Evolutionary conservation across 2,113 vertebrate species (phyloP).

Genomic region (Telmatochromis sp.): DNA sequence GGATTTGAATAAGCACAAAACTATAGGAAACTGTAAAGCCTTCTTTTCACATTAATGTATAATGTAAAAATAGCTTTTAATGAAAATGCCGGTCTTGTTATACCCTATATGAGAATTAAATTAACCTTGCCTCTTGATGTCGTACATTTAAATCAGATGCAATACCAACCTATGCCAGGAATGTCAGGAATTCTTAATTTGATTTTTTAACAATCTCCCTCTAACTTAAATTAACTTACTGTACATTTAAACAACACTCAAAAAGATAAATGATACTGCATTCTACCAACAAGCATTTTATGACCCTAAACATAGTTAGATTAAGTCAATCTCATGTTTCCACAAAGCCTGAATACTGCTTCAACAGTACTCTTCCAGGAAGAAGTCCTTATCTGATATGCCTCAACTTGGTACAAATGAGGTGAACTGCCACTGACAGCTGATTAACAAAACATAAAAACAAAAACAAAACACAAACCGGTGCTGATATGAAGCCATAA

Average conservation of each 20-base stretch:
- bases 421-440: neutral
- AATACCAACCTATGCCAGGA: neutral
- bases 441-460: neutral
- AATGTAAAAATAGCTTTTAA: neutral
- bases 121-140: neutral
- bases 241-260: neutral
- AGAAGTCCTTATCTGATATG: neutral
- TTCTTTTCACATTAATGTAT: neutral
- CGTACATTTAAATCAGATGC: neutral
- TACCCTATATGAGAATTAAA: neutral
- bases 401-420: neutral
- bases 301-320: neutral
- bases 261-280: neutral
- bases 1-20: neutral
- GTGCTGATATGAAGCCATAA: neutral
- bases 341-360: neutral
- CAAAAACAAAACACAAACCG: neutral
- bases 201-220: neutral
- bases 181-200: neutral
- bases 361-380: neutral
- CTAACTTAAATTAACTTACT: neutral
- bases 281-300: neutral
- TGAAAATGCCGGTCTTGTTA: neutral
- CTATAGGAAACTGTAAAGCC: neutral
- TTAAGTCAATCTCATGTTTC: neutral